These are phyloP conservation scores for Allygus modestus DNA, from an alignment of 2,888 invertebrate species.

Conservation along the genomic window DNA sequence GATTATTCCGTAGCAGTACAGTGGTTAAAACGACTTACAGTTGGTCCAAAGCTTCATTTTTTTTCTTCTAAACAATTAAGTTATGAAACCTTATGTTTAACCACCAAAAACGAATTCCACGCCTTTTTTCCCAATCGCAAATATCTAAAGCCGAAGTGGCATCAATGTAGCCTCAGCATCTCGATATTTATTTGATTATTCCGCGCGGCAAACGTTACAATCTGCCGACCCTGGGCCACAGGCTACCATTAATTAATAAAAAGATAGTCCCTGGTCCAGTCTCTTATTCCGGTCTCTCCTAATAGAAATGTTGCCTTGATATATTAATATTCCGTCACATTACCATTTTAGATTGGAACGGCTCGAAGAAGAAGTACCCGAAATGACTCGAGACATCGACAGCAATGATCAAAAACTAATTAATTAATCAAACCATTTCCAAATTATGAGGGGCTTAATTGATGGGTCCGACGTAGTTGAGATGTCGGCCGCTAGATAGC, in stretches of 20 bases:
- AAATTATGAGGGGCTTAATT: slow-evolving; percentile 49
- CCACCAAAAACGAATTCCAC: no score
- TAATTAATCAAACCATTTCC: slow-evolving; percentile 57
- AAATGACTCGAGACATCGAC: slow-evolving; percentile 42
- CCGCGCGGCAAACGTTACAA: background rate
- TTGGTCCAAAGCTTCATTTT: no score
- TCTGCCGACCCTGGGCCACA: slow-evolving; percentile 16
- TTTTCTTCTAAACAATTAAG: no score
- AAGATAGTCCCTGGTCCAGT: background rate
- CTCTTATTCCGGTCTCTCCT: slow-evolving; percentile 34
- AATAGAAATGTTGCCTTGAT: slow-evolving; percentile 52
- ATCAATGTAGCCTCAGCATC: background rate
- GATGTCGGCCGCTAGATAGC: slow-evolving; percentile 51
- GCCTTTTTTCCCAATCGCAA: no score
- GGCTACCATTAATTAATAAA: slow-evolving; percentile 40
- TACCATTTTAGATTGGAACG: slow-evolving; percentile 58
- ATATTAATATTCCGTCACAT: slow-evolving; percentile 52
- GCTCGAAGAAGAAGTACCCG: slow-evolving; percentile 40
- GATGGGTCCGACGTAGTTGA: slow-evolving; percentile 56
- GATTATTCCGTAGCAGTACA: no score
- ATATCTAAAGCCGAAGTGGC: no score
- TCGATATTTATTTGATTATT: slow-evolving; percentile 30
- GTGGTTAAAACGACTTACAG: no score
- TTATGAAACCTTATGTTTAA: no score
- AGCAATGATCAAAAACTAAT: slow-evolving; percentile 57